Base-by-base conservation (phyloP, 1,140 invertebrate species). In the Drosophila gunungcola region DNA sequence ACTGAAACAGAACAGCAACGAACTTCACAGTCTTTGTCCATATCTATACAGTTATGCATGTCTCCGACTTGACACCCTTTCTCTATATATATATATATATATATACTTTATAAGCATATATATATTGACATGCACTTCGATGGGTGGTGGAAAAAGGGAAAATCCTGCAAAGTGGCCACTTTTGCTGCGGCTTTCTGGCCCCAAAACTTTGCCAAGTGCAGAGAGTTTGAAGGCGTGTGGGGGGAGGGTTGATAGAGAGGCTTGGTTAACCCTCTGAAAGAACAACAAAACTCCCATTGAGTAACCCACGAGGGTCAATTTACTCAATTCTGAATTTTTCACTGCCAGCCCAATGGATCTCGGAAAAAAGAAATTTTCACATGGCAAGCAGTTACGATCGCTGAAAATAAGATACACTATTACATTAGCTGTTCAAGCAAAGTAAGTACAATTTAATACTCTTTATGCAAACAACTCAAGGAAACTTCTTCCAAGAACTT, bases 171-270 rank as follows among this genome's bases (percentile, higher is more conserved):
- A 10, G 12, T 25, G 25, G 78, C 69, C 78, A 74, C 69, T 80
- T 74, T 80, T 70, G 63, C 41, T 80, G 78, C 63, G 64, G 77
- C 46, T 75, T 75, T 45, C 7, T 48, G 41, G 53, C 46, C 65
- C 51, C 65, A 49, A 62, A 51, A 52, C 52, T 78, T 78, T 70
- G 41, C 36, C 67, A 48, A 70, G 34, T 70, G 51, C 67, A 39
- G 32, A 13, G n/a, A 51, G 34, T 51, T 42, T 27, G 27, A 48
- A 25, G 46, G 12, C 27, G 32, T 34, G 48, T 29, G 48, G 48
- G 9, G 16, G 10, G 32, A 12, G 45, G 21, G n/a, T n/a, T n/a
- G n/a, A n/a, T 21, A 21, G 16, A 21, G 1, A 6, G 7, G 29
- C 34, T n/a, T 29, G 27, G 16, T n/a, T 16, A 34, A 16, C 21